Evolutionary conservation across 2,888 invertebrate genomes (phyloP).

Genomic region (Drosophila pseudotakahashii): DNA sequence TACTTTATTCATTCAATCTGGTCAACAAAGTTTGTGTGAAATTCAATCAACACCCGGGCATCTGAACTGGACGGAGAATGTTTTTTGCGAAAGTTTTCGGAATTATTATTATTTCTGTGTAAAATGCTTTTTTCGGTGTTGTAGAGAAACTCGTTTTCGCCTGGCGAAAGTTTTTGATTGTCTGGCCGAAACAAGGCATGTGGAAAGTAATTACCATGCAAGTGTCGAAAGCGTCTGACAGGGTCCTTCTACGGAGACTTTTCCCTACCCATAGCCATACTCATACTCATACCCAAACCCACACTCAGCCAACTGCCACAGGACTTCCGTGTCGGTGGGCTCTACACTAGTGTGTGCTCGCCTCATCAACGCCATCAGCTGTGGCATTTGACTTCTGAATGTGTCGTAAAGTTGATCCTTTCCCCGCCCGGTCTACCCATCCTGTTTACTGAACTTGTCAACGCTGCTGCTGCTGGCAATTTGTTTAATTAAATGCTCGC

Average conservation of each 20-base stretch:
- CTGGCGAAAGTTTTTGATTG: constrained; percentile 51
- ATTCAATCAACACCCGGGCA: constrained; percentile 44
- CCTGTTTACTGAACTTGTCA: constrained; percentile 25
- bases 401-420: constrained; percentile 40
- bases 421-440: not conserved
- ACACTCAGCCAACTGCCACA: not conserved
- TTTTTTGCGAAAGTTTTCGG: constrained; percentile 31
- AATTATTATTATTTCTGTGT: constrained; percentile 48
- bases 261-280: not conserved
- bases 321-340: constrained; percentile 13
- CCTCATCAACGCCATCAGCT: constrained; percentile 33
- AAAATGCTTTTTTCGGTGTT: constrained; percentile 25
- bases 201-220: constrained; percentile 54
- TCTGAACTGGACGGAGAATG: constrained; percentile 24
- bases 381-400: constrained; percentile 34
- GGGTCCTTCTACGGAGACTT: not conserved
- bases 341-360: constrained; percentile 7
- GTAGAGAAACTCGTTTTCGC: constrained; percentile 35
- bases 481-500: constrained; percentile 43
- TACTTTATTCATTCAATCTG: constrained; percentile 40
- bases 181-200: constrained; percentile 38
- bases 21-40: constrained; percentile 31
- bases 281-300: too few species aligned
- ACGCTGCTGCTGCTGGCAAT: constrained; percentile 36
- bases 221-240: constrained; percentile 42